These are phyloP conservation scores for Trichogramma dendrolimi DNA, from an alignment of 2,888 invertebrate genomes.

Conservation along the genomic window DNA sequence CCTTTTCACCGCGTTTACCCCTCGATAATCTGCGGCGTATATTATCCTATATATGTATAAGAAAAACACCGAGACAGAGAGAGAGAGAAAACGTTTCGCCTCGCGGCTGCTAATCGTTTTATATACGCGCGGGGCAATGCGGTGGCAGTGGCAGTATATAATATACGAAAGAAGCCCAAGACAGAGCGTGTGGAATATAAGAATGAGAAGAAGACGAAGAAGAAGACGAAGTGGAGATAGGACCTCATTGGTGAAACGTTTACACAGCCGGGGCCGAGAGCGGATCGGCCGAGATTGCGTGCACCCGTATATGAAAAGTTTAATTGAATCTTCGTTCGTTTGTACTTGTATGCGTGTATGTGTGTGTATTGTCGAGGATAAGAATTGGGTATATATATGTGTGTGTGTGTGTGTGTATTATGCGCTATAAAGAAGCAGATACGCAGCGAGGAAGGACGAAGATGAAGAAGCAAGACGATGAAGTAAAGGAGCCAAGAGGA, in stretches of 20 bases:
- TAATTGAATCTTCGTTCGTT: conserved; percentile 47
- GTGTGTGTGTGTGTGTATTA: too few species aligned
- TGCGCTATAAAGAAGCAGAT: background rate
- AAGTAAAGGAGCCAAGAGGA: conserved; percentile 2
- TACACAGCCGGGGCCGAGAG: conserved; percentile 45
- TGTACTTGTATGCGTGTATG: too few species aligned
- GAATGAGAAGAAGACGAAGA: conserved; percentile 12
- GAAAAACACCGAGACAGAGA: background rate
- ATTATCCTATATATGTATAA: too few species aligned
- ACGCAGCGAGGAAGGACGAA: conserved; percentile 3
- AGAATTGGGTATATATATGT: too few species aligned
- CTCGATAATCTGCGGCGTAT: too few species aligned
- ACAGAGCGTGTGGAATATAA: too few species aligned
- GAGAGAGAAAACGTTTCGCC: conserved; percentile 13
- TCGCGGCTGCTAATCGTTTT: conserved; percentile 40
- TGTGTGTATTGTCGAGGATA: too few species aligned
- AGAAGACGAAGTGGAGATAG: conserved; percentile 19
- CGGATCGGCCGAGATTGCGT: conserved; percentile 36
- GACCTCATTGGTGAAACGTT: conserved; percentile 45
- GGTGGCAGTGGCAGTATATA: too few species aligned
- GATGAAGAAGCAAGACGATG: conserved; percentile 10
- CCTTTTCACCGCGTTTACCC: too few species aligned
- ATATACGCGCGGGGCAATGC: conserved; percentile 17
- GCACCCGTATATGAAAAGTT: conserved; percentile 46
- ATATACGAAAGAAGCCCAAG: too few species aligned